A percentile compares a stretch with the other conserved stretches of the same genome.
These are phyloP conservation scores for Pangasius djambal DNA, from an alignment of 2,797 vertebrate genomes.

Conservation along the genomic window DNA sequence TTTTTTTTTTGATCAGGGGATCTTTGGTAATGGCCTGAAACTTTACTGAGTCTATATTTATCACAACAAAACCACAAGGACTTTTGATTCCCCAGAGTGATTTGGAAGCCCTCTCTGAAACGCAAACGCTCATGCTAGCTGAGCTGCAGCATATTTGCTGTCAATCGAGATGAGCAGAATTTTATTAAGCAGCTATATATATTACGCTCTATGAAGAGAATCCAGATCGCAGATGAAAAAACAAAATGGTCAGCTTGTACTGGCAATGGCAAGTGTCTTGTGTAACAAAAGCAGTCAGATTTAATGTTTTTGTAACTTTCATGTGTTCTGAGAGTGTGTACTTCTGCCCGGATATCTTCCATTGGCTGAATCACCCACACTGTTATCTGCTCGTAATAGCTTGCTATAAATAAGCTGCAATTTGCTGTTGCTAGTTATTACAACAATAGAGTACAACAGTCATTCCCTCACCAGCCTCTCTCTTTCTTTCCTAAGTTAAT, in stretches of 20 bases:
- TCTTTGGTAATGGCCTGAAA: not conserved
- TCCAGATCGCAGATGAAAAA: not conserved
- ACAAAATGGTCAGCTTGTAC: not conserved
- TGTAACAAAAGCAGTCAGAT: not conserved
- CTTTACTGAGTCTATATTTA: not conserved
- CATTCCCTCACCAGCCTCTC: too few species aligned
- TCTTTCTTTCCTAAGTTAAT: too few species aligned
- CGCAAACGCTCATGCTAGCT: not conserved
- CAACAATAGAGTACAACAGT: not conserved
- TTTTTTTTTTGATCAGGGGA: not conserved
- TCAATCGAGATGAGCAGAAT: not conserved
- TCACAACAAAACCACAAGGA: not conserved
- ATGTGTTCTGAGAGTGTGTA: not conserved
- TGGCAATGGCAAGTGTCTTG: not conserved
- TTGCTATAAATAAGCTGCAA: not conserved
- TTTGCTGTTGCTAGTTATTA: not conserved
- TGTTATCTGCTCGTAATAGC: not conserved
- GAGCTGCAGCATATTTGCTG: not conserved
- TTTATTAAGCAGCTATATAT: not conserved
- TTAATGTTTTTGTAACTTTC: not conserved
- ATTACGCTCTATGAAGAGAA: not conserved
- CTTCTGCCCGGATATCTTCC: not conserved
- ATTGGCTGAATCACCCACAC: not conserved
- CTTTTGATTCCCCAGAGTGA: not conserved
- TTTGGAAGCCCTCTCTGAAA: not conserved